Conservation (phyloP, 2,888 invertebrate genomes). For the Hyalella azteca region DNA sequence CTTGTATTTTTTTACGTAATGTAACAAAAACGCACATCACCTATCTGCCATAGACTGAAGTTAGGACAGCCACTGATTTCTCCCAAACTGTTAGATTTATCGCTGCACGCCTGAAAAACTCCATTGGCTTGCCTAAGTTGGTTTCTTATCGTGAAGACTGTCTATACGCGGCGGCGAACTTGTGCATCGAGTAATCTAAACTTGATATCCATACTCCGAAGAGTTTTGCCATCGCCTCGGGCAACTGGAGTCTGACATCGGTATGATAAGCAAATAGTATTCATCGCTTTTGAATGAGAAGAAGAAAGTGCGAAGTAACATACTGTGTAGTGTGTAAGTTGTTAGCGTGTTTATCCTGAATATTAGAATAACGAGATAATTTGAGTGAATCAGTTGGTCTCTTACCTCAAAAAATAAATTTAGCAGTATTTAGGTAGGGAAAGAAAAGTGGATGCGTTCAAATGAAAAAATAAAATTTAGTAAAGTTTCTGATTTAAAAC, state of each 20-base stretch:
- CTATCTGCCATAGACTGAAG: neutral
- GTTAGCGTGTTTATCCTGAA: too few species aligned
- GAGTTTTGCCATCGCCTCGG: neutral
- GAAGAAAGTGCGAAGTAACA: too few species aligned
- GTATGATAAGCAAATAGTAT: neutral
- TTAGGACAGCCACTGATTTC: neutral
- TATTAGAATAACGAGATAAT: too few species aligned
- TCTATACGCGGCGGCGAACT: neutral
- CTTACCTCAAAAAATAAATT: too few species aligned
- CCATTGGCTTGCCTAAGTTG: neutral
- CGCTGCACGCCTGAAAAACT: neutral
- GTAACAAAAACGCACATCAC: neutral
- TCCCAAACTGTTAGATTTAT: slow-evolving; percentile 14
- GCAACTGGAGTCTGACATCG: neutral
- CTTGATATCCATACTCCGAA: slow-evolving; percentile 13
- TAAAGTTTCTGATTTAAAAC: too few species aligned
- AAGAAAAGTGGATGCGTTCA: too few species aligned
- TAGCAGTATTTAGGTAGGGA: too few species aligned
- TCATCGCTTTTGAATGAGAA: neutral
- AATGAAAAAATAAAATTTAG: too few species aligned
- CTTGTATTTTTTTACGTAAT: too few species aligned
- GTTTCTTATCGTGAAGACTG: neutral
- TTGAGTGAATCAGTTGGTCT: too few species aligned
- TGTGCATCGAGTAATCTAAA: slow-evolving; percentile 11
- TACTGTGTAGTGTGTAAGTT: too few species aligned